Percentiles rank a stretch among this genome's conserved stretches.
Evolutionary conservation across 2,113 vertebrate genomes (phyloP).

Genomic region (Melanostigma gelatinosum): DNA sequence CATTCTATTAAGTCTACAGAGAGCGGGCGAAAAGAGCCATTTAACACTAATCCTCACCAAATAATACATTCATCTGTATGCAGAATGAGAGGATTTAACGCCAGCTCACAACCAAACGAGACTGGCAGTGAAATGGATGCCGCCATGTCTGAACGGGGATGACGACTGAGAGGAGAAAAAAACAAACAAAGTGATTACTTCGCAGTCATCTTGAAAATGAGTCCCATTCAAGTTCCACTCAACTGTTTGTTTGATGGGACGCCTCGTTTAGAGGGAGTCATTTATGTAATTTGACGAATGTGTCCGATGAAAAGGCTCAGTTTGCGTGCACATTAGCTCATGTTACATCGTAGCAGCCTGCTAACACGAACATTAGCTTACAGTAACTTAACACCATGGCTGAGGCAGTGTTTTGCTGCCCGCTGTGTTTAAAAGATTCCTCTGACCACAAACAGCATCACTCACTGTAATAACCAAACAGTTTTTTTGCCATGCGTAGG

Average conservation of each 20-base stretch:
- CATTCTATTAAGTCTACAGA: conserved; percentile 64
- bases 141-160: conserved; percentile 16
- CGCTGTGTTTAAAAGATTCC: not conserved
- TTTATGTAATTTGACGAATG: not conserved
- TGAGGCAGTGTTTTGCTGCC: not conserved
- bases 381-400: not conserved
- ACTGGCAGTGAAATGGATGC: conserved; percentile 51
- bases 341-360: not conserved
- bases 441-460: not conserved
- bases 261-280: not conserved
- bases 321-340: not conserved
- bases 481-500: not conserved
- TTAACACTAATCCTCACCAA: conserved; percentile 73
- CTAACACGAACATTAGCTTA: not conserved
- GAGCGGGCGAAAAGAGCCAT: conserved; percentile 61
- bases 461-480: not conserved
- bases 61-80: conserved; percentile 66
- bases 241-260: not conserved
- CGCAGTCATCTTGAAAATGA: conserved; percentile 13
- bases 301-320: not conserved
- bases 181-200: conserved; percentile 3
- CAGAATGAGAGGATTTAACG: conserved; percentile 71
- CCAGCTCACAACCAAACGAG: conserved; percentile 66
- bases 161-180: not conserved
- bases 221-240: conserved; percentile 1